Base-by-base conservation (phyloP, 2,113 vertebrate genomes). In the Abramis brama region DNA sequence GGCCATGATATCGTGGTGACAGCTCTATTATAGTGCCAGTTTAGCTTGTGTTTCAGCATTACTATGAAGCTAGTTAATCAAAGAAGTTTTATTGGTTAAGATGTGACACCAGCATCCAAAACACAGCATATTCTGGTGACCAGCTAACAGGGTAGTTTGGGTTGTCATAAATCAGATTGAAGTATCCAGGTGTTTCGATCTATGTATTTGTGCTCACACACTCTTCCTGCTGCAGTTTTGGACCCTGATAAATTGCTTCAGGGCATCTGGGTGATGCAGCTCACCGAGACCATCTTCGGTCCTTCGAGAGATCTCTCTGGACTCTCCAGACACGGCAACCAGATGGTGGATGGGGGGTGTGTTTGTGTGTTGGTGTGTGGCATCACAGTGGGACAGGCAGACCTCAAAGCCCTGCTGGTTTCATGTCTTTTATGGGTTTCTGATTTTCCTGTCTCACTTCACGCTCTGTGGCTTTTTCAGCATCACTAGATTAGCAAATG, bases 321-420 rank as follows among this genome's bases (percentile, higher is more conserved):
- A 92, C 93, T 92, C 93, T 83, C 90, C 91, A 93, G 93, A 93
- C 88, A 90, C 92, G 85, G 91, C 84, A 91, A 91, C 91, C 93
- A 94, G 93, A 93, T 95, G 94, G 94, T 91, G 82, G 92, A 90
- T 90, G 89, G 87, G 84, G 82, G 88, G 39, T 86, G 52, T 84
- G 36, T 73, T 33, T 71, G 55, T 82, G 81, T 84, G 33, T 71
- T 30, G 66, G 52, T 81, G 76, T 75, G 85, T 50, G 50, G 15
- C 30, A 75, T 74, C 45, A 11, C n/a, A 23, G 55, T 78, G 59
- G 78, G 23, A 84, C 62, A 21, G 19, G 76, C 80, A 81, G 85
- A 87, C 70, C 71, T 73, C 77, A 70, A 52, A 84, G 76, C 88
- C 52, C 62, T 85, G 64, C 33, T 85, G 79, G 73, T 80, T 77